Evolutionary conservation across 1,140 invertebrate species (phyloP), one percentile per base, ranked within the genome.

Genomic region (Sycobia sp.): DNA sequence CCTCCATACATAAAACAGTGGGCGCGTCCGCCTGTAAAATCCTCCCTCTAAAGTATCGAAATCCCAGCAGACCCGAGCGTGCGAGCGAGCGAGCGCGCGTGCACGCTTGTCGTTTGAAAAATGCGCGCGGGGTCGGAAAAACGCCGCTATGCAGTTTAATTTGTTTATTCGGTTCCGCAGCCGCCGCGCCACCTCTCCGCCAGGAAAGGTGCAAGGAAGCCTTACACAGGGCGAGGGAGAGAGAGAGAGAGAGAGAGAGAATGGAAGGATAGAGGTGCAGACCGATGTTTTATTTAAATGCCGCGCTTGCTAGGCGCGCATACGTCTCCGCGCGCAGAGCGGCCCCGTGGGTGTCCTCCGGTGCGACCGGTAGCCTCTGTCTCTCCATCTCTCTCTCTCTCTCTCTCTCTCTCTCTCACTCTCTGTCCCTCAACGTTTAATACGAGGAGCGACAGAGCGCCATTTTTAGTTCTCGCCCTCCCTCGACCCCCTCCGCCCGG

Each of bases 211-310:
- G n/a, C 13, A 39, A 39, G 34, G 55, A 25, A 27, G 34, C 18
- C n/a, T n/a, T 58, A 46, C 29, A 57, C n/a, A n/a, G n/a, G n/a
- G n/a, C n/a, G n/a, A n/a, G n/a, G n/a, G n/a, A n/a, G n/a, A n/a
- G n/a, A n/a, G n/a, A n/a, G 51, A 34, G 51, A 44, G 44, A 44
- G 54, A 38, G 63, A 41, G 34, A 22, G 47, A 8, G 34, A 41
- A 50, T 50, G n/a, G n/a, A n/a, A n/a, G n/a, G n/a, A n/a, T n/a
- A n/a, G n/a, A n/a, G n/a, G n/a, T 51, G 62, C 62, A 58, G 22
- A n/a, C 53, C 64, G 43, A 69, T 69, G 61, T 67, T 68, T 68
- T 67, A 70, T 70, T 70, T 67, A 70, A 70, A 70, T 68, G 63
- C 60, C n/a, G n/a, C n/a, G n/a, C n/a, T n/a, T n/a, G n/a, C n/a